Conservation (phyloP, 2,888 invertebrate genomes). For the Muschampia staudingeri region DNA sequence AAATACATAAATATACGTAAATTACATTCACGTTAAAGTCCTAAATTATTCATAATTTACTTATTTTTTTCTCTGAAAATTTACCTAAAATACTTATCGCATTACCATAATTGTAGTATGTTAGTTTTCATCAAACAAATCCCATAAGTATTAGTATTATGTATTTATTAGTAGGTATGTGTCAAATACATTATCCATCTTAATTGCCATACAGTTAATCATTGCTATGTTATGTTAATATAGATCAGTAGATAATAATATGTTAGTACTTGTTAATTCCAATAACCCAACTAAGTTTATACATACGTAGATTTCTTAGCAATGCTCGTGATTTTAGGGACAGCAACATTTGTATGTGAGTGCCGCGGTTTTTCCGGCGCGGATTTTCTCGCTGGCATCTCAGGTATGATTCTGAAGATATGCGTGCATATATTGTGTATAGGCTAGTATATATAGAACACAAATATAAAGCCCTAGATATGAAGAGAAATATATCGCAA, state of each 20-base stretch:
- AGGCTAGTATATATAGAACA: conserved; percentile 47
- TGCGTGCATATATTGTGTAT: conserved; percentile 75
- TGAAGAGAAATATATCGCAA: neutral
- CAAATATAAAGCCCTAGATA: conserved; percentile 33
- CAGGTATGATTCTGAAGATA: conserved; percentile 81
- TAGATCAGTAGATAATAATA: neutral
- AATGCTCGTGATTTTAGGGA: conserved; percentile 77
- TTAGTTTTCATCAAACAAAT: too few species aligned
- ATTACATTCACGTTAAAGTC: too few species aligned
- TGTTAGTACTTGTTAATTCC: conserved; percentile 37
- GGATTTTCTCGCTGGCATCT: conserved; percentile 79
- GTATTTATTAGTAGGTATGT: too few species aligned
- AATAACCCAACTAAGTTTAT: conserved; percentile 64
- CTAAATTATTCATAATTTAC: too few species aligned
- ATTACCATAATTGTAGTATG: too few species aligned
- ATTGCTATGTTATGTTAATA: neutral
- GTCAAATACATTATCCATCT: too few species aligned
- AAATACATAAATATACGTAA: too few species aligned
- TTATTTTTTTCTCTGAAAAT: too few species aligned
- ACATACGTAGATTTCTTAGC: conserved; percentile 78
- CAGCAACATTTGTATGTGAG: conserved; percentile 75
- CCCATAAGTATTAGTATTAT: too few species aligned
- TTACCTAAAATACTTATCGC: too few species aligned
- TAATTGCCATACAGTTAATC: too few species aligned
- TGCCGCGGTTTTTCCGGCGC: conserved; percentile 74